Evolutionary conservation across 92 coral and sea anemone species (phyloP).

Genomic region (Palythoa caribaeorum): DNA sequence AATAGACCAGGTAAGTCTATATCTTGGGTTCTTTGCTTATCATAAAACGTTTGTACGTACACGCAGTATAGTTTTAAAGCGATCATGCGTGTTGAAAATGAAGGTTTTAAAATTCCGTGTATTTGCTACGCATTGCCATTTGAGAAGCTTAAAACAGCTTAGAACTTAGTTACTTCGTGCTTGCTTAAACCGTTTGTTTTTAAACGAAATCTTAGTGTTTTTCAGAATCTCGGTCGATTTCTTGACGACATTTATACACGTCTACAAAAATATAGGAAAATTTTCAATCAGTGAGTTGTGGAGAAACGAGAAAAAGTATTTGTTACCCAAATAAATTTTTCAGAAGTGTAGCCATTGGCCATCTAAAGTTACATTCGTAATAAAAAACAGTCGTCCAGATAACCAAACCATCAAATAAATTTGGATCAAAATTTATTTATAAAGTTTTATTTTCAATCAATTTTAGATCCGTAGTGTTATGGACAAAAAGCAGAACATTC

Average conservation of each 20-base stretch:
- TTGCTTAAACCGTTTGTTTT: no score
- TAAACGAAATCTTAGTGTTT: no score
- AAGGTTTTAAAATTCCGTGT: not conserved
- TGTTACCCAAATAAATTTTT: no score
- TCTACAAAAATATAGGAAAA: not conserved
- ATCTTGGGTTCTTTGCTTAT: not conserved
- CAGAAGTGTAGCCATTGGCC: no score
- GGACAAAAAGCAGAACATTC: constrained; percentile 95
- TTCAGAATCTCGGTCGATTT: no score
- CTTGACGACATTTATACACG: no score
- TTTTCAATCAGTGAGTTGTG: not conserved
- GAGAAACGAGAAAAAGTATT: no score
- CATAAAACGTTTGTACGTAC: not conserved
- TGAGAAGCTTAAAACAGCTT: not conserved
- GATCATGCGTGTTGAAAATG: not conserved
- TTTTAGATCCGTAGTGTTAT: constrained; percentile 95
- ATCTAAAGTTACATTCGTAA: no score
- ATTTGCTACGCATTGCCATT: not conserved
- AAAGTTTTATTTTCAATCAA: not conserved
- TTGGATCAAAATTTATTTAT: not conserved
- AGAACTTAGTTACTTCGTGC: not conserved
- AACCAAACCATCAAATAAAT: not conserved
- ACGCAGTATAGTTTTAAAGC: not conserved
- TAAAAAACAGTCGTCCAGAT: no score
- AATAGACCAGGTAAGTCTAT: constrained; percentile 91